Base-by-base conservation (phyloP, 2,888 invertebrate species). In the Andrena hattorfiana region DNA sequence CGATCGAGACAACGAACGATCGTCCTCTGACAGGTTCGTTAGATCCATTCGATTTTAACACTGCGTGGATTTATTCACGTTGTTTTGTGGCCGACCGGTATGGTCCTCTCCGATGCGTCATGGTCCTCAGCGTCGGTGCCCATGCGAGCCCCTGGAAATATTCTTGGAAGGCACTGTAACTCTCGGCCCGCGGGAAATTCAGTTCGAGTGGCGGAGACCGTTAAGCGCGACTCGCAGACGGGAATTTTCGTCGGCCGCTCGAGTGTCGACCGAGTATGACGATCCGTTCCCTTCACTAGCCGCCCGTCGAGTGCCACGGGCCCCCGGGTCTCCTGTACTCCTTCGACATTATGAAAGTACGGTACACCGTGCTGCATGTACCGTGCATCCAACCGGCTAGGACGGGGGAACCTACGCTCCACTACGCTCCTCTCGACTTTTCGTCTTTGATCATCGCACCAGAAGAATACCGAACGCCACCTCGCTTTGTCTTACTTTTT, bases 211-310 rank as follows among this genome's bases (percentile, higher is more conserved):
- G 62, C 32, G 49, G 28, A 32, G 23, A 71, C 35, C 49, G 54
- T 82, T 81, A 81, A 62, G 49, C 83, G 56, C 69, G 63, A 69
- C 60, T 79, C 60, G 56, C 20, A 23, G 78, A 78, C 82, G 76
- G 71, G 86, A 87, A 42, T 87, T 88, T 87, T 88, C 81, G 64
- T 28, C 81, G 63, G 77, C 67, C 81, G 78, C 76, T 76, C 80
- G 87, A 66, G 75, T 75, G 67, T 77, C 83, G 84, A 84, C 76
- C 83, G 77, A 77, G 77, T 70, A 71, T 70, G 66, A 81, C 90
- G 92, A 92, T 91, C 92, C 89, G 93, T 92, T 91, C 93, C 91
- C 92, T 92, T 93, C 93, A 93, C 93, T 90, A 92, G 92, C 85
- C 89, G 91, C 90, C 83, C 90, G 89, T 90, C 89, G 90, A 92